phyloP scores from a whole-genome alignment of 2,797 vertebrate genomes.

The Protosalanx chinensis region DNA sequence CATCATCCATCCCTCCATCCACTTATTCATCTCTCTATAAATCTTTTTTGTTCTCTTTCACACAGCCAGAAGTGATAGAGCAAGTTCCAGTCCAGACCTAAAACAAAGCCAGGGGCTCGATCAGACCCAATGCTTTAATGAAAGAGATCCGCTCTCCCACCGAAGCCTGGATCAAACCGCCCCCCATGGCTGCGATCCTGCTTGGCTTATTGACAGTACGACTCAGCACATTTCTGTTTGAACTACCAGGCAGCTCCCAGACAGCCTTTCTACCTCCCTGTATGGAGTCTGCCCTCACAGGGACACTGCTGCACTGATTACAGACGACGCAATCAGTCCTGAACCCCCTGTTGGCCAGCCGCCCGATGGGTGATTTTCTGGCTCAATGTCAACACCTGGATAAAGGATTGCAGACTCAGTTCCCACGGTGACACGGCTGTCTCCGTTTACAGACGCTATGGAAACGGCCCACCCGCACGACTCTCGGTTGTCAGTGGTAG shows the following conservation, averaged over 20 bases:
- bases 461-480: neutral
- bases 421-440: neutral
- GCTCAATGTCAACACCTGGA: neutral
- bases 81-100: neutral
- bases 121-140: neutral
- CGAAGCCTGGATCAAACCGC: neutral
- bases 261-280: neutral
- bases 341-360: too few relatives aligned
- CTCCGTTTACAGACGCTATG: neutral
- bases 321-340: neutral
- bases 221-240: neutral
- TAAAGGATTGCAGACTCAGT: neutral
- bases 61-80: neutral
- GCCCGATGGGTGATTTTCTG: neutral
- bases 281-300: too few relatives aligned
- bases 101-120: neutral
- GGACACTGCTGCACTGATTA: too few relatives aligned
- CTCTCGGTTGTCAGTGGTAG: too few relatives aligned
- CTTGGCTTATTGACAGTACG: neutral
- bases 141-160: neutral
- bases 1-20: neutral
- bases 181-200: neutral
- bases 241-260: neutral
- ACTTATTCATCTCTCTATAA: neutral
- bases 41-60: neutral